Evolutionary conservation across 2,888 invertebrate genomes (phyloP), one percentile per base, ranked within the genome.

Genomic region (Gerris lacustris): DNA sequence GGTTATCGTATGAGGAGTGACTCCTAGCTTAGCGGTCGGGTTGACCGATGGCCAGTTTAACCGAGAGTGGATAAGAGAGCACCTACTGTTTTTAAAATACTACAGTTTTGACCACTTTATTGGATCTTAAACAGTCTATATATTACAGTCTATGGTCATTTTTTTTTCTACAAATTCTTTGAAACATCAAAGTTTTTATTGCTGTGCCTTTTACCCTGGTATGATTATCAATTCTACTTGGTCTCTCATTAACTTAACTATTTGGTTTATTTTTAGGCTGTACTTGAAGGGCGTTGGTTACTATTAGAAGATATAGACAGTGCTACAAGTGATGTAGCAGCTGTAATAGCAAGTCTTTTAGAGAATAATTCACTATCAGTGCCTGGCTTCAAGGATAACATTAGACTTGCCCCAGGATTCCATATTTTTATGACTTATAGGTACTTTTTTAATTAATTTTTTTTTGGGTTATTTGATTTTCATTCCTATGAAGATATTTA

Each of bases 261-360:
- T 31, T 31, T 31, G 1, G 31, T 31, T 31, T 1, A 6, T 47
- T 75, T 76, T 74, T 73, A 90, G 86, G 94, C 94, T 68, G 91
- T 94, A 6, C 84, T 87, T 78, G 85, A 88, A 77, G 95, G 95
- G 0, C 86, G 90, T 77, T 98, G 98, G 96, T 81, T 99, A 44
- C 83, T 99, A 5, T 82, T 99, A 73, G 98, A 99, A 83, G 99
- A 99, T 79, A 88, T 99, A 67, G 97, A 99, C 79, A 88, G 89
- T 73, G 97, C 96, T 2, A 92, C 94, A 2, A 86, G 92, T 78
- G 99, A 99, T 80, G 94, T 98, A 0, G 88, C 93, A 0, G 92
- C 96, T 0, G 87, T 95, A 15, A 80, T 98, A 11, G 87, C 91
- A 74, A 91, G 92, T 67, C 83, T 98, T 5, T 81, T 96, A 63